Conservation (phyloP, 1,140 invertebrate species). For the Diorhabda carinulata region DNA sequence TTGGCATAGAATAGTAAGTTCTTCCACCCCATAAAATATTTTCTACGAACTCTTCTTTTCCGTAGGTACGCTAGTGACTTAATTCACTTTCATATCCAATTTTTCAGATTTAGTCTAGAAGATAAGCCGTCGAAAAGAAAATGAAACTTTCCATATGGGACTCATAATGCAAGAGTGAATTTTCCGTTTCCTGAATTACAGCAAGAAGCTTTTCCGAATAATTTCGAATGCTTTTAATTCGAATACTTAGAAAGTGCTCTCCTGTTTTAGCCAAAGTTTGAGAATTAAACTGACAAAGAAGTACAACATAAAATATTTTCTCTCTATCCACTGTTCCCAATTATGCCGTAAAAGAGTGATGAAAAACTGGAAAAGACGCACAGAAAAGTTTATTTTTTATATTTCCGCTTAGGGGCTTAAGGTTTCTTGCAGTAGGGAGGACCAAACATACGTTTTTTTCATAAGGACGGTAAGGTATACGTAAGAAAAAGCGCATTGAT, state of each 20-base stretch:
- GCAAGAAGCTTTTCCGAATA: background rate
- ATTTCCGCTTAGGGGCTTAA: background rate
- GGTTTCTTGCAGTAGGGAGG: background rate
- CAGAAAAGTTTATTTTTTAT: background rate
- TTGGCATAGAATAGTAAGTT: no score
- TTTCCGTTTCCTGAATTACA: background rate
- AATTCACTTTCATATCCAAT: background rate
- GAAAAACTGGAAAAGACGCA: background rate
- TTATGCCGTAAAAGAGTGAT: constrained; percentile 9
- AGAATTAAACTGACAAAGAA: background rate
- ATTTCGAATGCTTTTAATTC: constrained; percentile 1
- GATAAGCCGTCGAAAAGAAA: background rate
- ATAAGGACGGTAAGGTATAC: background rate
- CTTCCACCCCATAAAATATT: no score
- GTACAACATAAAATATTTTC: constrained; percentile 6
- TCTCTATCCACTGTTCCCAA: constrained; percentile 3
- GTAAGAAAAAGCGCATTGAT: no score
- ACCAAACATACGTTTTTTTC: background rate
- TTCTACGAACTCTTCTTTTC: no score
- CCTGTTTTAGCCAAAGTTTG: background rate
- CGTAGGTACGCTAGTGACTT: no score
- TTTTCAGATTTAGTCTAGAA: background rate
- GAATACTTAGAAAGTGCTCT: background rate
- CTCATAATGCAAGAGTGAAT: constrained; percentile 2
- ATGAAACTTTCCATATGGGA: background rate